Evolutionary conservation across 2,113 vertebrate species (phyloP).

Genomic region (Salvelinus namaycush): DNA sequence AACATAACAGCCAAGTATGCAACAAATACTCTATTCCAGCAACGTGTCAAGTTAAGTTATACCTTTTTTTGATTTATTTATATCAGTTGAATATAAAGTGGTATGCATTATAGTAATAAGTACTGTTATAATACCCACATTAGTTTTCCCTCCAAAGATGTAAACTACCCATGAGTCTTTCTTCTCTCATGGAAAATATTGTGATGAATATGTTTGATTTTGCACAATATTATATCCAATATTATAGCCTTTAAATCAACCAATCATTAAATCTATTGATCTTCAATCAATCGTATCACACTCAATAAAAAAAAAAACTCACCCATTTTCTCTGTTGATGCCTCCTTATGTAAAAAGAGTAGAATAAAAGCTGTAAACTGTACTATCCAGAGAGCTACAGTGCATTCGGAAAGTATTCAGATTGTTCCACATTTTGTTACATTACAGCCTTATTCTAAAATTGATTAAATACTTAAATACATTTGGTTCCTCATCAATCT

Average conservation of each 20-base stretch:
- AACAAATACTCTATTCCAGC: conserved; percentile 5
- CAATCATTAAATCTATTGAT: background rate
- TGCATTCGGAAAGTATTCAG: background rate
- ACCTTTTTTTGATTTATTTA: background rate
- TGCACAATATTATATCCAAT: background rate
- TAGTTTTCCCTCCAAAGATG: too few species aligned
- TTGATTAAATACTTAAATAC: too few species aligned
- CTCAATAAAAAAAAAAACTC: background rate
- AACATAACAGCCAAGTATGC: background rate
- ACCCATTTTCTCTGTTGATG: background rate
- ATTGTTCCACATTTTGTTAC: too few species aligned
- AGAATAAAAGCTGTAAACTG: background rate
- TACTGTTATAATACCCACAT: too few species aligned
- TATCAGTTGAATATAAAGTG: conserved; percentile 6
- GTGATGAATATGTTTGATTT: background rate
- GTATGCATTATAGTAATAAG: too few species aligned
- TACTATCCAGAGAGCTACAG: background rate
- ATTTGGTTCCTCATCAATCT: too few species aligned
- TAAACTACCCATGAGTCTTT: background rate
- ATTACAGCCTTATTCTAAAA: too few species aligned
- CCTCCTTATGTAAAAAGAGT: background rate
- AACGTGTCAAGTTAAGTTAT: background rate
- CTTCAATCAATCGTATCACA: background rate
- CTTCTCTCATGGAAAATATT: conserved; percentile 4
- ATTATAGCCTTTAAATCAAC: background rate